Conservation (phyloP, 2,113 vertebrate species). For the Apodemus sylvaticus region DNA sequence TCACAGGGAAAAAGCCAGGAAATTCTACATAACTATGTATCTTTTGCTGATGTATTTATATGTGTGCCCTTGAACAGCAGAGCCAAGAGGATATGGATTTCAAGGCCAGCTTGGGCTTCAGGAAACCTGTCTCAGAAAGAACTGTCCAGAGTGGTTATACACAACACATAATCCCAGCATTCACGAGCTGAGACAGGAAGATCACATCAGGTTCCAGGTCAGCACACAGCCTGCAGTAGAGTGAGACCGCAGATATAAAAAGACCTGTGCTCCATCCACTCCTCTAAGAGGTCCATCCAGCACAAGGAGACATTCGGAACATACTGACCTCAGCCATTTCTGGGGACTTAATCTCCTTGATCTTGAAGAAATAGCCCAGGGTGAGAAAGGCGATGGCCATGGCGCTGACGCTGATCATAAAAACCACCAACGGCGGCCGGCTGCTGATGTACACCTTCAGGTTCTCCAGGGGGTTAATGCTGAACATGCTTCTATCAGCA, state of each 20-base stretch:
- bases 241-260: not conserved
- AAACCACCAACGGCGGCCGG: conserved; percentile 97
- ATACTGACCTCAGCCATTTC: conserved; percentile 94
- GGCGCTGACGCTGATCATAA: conserved; percentile 98
- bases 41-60: not conserved
- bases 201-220: not conserved
- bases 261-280: not conserved
- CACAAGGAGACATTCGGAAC: not conserved
- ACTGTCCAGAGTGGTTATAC: not conserved
- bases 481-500: conserved; percentile 86
- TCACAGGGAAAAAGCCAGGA: not conserved
- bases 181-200: not conserved
- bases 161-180: not conserved
- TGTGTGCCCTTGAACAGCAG: not conserved
- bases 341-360: conserved; percentile 99
- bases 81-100: not conserved
- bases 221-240: not conserved
- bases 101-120: not conserved
- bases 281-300: too few relatives aligned
- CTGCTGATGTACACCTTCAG: conserved; percentile 95
- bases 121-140: not conserved
- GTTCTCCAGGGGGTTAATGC: conserved; percentile 95
- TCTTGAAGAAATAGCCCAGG: conserved; percentile 99
- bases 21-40: not conserved
- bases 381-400: conserved; percentile 98